Evolutionary conservation across 1,140 invertebrate genomes (phyloP).

Genomic region (Neodiprion lecontei): DNA sequence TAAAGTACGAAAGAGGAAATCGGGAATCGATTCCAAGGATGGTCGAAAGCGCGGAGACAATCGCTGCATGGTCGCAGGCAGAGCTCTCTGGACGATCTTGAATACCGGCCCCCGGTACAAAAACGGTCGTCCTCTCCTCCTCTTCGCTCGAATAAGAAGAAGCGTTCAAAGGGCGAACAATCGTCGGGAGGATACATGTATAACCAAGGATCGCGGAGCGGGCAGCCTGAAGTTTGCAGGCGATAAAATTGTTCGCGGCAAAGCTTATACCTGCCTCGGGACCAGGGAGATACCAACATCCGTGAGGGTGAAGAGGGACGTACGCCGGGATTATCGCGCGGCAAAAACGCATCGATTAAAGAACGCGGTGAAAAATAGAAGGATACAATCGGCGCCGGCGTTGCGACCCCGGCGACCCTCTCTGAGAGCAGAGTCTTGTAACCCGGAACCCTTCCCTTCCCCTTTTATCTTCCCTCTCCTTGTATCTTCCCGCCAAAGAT

Average conservation of each 20-base stretch:
- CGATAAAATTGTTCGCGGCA: conserved; percentile 2
- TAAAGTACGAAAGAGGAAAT: no score
- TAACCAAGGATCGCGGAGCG: neutral
- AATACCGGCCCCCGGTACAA: no score
- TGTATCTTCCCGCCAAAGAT: neutral
- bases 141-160: neutral
- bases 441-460: neutral
- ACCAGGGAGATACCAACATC: no score
- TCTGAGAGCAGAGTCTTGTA: conserved; percentile 50
- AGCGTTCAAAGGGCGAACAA: neutral
- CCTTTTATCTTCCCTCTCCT: neutral
- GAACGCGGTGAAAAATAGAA: conserved; percentile 42
- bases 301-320: neutral
- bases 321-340: neutral
- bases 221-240: neutral
- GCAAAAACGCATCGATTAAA: conserved; percentile 55
- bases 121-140: no score
- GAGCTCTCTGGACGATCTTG: no score
- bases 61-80: no score
- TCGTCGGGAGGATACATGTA: neutral
- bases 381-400: conserved; percentile 37
- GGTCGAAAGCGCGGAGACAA: no score
- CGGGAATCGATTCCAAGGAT: no score
- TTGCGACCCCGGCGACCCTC: conserved; percentile 51
- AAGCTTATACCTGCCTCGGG: neutral